phyloP scores from a whole-genome alignment of 2,888 invertebrate species.

The Corbicula japonica region DNA sequence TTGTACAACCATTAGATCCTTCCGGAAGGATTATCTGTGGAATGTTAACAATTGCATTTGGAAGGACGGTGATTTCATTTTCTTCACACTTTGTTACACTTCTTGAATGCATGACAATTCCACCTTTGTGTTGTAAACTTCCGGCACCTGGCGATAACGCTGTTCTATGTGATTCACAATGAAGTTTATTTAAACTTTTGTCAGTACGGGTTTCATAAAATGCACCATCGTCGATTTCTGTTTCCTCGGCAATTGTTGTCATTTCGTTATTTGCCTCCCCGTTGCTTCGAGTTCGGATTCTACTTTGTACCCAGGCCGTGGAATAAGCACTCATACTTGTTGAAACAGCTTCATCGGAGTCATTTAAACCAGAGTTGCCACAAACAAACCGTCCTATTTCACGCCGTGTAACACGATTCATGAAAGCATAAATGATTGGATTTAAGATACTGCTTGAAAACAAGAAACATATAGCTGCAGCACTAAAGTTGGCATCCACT shows the following conservation, averaged over 20 bases:
- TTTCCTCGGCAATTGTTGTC: conserved; percentile 69
- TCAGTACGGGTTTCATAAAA: conserved; percentile 30
- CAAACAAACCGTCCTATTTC: conserved; percentile 73
- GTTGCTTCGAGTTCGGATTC: conserved; percentile 38
- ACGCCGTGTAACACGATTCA: conserved; percentile 74
- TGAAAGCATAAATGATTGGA: conserved; percentile 77
- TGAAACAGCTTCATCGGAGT: conserved; percentile 69
- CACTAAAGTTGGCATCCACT: conserved; percentile 54
- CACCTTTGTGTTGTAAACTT: background rate
- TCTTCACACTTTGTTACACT: too few species aligned
- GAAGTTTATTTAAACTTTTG: conserved; percentile 1
- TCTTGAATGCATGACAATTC: conserved; percentile 13
- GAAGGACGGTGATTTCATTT: too few species aligned
- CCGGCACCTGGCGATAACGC: background rate
- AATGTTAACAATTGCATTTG: too few species aligned
- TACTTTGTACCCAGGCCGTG: conserved; percentile 35
- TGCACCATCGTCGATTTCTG: conserved; percentile 39
- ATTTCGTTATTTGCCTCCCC: conserved; percentile 61
- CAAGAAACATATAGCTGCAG: conserved; percentile 68
- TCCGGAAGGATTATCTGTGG: background rate
- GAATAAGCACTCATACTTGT: conserved; percentile 67
- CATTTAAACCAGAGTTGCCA: conserved; percentile 57
- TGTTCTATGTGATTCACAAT: background rate
- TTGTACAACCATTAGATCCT: background rate
- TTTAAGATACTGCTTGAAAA: conserved; percentile 73